These are phyloP conservation scores for Macrophya alboannulata DNA, from an alignment of 2,888 invertebrate genomes.

Conservation along the genomic window DNA sequence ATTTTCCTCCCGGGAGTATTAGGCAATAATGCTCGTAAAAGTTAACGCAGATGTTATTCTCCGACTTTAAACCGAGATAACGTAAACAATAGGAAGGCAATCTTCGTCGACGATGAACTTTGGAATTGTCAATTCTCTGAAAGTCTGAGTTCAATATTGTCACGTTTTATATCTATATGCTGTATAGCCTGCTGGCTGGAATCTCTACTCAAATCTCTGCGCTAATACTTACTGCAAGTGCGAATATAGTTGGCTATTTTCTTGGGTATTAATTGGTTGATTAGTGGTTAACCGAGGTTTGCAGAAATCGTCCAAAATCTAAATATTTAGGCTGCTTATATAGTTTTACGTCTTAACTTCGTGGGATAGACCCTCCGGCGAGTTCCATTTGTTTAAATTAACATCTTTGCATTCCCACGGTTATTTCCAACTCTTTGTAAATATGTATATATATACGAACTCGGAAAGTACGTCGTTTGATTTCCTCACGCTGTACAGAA, in stretches of 20 bases:
- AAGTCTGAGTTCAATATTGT: constrained; percentile 13
- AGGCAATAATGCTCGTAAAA: not conserved
- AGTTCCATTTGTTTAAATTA: constrained; percentile 18
- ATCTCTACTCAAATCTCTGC: not conserved
- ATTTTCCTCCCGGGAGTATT: not conserved
- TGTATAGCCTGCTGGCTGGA: not conserved
- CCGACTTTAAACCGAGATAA: not conserved
- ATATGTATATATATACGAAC: constrained; percentile 11
- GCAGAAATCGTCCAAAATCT: constrained; percentile 17
- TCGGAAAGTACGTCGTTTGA: not conserved
- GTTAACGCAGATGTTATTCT: not conserved
- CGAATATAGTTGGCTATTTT: not conserved
- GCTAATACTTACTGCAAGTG: not conserved
- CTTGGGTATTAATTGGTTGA: constrained; percentile 13
- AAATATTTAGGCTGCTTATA: constrained; percentile 27
- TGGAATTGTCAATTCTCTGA: constrained; percentile 16
- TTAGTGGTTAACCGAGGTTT: constrained; percentile 24
- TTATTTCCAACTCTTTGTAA: not conserved
- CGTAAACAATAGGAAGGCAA: not conserved
- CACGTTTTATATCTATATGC: constrained; percentile 20
- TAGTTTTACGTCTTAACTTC: not conserved
- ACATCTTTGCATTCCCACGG: constrained; percentile 30
- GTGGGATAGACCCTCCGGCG: not conserved
- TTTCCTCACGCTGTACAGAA: not conserved
- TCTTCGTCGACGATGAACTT: constrained; percentile 14